phyloP scores from a whole-genome alignment of 1,140 invertebrate genomes.

The Eurosta solidaginis region DNA sequence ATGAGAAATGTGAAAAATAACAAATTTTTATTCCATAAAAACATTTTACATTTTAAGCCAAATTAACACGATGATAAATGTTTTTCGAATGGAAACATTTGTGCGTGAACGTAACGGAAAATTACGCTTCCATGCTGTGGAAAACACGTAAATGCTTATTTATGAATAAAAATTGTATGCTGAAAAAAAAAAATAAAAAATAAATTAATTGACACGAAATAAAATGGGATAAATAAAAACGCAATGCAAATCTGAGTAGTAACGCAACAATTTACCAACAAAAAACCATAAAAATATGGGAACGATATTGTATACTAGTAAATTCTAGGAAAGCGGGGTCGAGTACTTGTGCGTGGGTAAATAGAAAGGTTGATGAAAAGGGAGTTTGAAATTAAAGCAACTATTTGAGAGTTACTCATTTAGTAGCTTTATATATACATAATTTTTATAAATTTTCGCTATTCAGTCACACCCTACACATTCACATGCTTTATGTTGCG shows the following conservation, averaged over 20 bases:
- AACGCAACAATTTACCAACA: neutral
- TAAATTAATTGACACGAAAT: no score
- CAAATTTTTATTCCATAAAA: neutral
- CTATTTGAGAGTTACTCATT: no score
- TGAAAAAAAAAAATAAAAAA: neutral
- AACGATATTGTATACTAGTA: no score
- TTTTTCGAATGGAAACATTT: neutral
- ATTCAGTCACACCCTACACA: no score
- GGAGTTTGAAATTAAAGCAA: no score
- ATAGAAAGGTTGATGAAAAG: no score
- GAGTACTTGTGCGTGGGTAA: no score
- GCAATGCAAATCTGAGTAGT: neutral
- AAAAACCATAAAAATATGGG: slow-evolving; percentile 1
- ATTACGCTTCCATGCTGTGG: neutral
- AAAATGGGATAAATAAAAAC: no score
- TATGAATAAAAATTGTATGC: neutral
- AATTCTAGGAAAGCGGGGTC: neutral
- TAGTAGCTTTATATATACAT: no score
- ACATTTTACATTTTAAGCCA: neutral
- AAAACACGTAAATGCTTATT: slow-evolving; percentile 2
- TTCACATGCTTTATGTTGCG: no score
- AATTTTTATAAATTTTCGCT: no score
- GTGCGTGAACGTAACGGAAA: slow-evolving; percentile 2
- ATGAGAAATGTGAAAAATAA: neutral
- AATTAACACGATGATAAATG: slow-evolving; percentile 1